phyloP scores from a whole-genome alignment of 2,113 vertebrate species.

The Pristiophorus japonicus region DNA sequence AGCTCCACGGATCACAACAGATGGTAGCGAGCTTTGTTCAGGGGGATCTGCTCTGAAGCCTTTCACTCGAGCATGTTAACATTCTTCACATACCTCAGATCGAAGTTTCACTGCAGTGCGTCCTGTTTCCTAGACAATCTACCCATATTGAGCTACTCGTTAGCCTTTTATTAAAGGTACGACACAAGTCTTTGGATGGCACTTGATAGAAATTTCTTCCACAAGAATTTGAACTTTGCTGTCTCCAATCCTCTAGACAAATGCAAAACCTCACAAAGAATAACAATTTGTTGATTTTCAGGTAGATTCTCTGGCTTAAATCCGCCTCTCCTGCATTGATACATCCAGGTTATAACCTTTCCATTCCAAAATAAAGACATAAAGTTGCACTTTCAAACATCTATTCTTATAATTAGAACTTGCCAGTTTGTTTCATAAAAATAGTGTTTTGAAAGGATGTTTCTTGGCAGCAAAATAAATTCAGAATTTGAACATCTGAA shows the following conservation, averaged over 20 bases:
- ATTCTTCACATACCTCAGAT: slow-evolving; percentile 64
- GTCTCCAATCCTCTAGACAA: background rate
- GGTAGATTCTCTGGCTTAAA: slow-evolving; percentile 28
- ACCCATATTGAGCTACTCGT: slow-evolving; percentile 15
- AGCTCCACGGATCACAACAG: slow-evolving; percentile 57
- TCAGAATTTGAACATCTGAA: background rate
- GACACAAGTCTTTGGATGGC: background rate
- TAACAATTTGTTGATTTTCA: background rate
- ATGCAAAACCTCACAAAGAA: background rate
- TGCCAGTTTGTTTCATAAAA: background rate
- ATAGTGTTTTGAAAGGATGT: background rate
- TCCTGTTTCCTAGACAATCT: slow-evolving; percentile 45
- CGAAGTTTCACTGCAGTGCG: slow-evolving; percentile 38
- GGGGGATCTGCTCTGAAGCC: slow-evolving; percentile 54
- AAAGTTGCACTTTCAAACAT: background rate
- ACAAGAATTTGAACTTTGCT: slow-evolving; percentile 22
- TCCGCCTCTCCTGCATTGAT: slow-evolving; percentile 45
- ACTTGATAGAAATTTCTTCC: background rate
- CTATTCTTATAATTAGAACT: background rate
- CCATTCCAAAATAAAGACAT: background rate
- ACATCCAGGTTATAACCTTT: slow-evolving; percentile 33
- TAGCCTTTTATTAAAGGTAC: slow-evolving; percentile 39
- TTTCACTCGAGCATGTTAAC: slow-evolving; percentile 65
- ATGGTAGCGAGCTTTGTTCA: slow-evolving; percentile 56
- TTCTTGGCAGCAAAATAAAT: background rate